Conservation (phyloP, 2,113 vertebrate species). For the Abramis brama region DNA sequence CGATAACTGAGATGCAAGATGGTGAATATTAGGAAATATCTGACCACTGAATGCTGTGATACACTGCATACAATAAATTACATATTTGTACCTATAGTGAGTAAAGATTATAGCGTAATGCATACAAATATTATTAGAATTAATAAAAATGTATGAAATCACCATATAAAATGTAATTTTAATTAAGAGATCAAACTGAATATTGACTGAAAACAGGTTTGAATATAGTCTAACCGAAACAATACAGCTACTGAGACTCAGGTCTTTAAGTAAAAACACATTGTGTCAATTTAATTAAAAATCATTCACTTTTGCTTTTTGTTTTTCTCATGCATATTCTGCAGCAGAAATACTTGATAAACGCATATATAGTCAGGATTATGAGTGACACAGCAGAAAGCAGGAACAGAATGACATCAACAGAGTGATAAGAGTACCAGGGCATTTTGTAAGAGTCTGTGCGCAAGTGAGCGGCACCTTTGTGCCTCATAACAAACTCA, state of each 20-base stretch:
- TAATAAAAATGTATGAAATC: too few relatives aligned
- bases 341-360: constrained; percentile 42
- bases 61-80: neutral
- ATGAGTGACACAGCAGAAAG: constrained; percentile 26
- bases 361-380: neutral
- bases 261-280: neutral
- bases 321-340: constrained; percentile 8
- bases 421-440: neutral
- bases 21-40: too few relatives aligned
- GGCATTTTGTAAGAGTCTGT: too few relatives aligned
- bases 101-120: too few relatives aligned
- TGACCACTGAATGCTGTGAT: too few relatives aligned
- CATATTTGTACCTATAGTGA: neutral
- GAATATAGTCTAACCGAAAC: neutral
- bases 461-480: too few relatives aligned
- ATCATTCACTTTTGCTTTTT: neutral
- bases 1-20: too few relatives aligned
- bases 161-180: too few relatives aligned
- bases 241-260: neutral
- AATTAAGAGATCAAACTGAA: neutral
- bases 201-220: neutral
- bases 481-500: too few relatives aligned
- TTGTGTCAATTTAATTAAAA: neutral
- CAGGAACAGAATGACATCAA: too few relatives aligned
- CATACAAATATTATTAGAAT: too few relatives aligned